Conservation (phyloP, 2,797 vertebrate genomes). For the Limnodromus scolopaceus region DNA sequence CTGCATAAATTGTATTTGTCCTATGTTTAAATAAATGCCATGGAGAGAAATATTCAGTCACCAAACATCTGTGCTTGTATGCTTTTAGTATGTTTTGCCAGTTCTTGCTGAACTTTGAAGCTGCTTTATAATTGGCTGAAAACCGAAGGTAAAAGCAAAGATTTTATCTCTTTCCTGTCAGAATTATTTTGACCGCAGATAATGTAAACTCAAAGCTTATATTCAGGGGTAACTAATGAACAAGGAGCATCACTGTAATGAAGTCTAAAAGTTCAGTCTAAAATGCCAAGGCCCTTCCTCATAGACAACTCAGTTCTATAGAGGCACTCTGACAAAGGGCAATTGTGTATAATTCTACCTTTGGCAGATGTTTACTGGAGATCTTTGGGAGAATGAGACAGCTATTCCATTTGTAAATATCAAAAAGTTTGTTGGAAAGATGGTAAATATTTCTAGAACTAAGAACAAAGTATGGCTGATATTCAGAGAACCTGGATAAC, state of each 20-base stretch:
- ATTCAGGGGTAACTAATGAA: not conserved
- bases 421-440: not conserved
- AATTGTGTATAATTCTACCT: not conserved
- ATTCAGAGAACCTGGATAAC: not conserved
- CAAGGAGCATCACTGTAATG: not conserved
- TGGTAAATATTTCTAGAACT: constrained; percentile 17
- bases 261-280: not conserved
- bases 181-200: not conserved
- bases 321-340: not conserved
- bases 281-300: not conserved
- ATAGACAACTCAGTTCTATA: not conserved
- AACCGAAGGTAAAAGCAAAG: not conserved
- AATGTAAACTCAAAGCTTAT: not conserved
- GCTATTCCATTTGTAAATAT: not conserved
- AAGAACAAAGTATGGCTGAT: constrained; percentile 2
- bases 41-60: not conserved
- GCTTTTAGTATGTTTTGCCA: not conserved
- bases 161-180: not conserved
- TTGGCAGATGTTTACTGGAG: not conserved
- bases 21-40: not conserved
- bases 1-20: not conserved
- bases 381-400: not conserved
- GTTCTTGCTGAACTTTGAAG: constrained; percentile 6
- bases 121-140: not conserved
- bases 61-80: not conserved